phyloP scores from a whole-genome alignment of 1,140 invertebrate species.

The Drosophila athabasca region DNA sequence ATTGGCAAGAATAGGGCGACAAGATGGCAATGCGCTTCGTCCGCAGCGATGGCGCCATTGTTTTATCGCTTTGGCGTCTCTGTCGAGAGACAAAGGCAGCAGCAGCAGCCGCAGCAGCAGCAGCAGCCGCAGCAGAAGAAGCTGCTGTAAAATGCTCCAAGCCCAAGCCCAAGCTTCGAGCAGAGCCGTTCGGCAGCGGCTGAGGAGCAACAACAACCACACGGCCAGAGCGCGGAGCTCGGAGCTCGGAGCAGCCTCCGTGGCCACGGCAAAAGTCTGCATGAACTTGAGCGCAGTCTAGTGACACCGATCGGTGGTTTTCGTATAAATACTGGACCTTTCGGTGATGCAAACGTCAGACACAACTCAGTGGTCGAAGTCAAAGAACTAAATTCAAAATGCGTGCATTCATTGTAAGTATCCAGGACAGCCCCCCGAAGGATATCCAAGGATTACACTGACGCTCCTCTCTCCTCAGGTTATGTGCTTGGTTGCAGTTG shows the following conservation, averaged over 20 bases:
- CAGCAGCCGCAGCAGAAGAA: conserved; percentile 74
- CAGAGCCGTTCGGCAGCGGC: conserved; percentile 8
- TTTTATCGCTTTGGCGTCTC: conserved; percentile 49
- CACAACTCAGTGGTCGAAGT: conserved; percentile 65
- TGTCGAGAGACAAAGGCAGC: too few relatives aligned
- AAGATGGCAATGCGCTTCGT: conserved; percentile 57
- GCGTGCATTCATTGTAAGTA: conserved; percentile 80
- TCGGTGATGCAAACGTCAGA: conserved; percentile 67
- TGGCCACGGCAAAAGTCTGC: conserved; percentile 52
- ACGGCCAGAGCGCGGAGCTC: neutral
- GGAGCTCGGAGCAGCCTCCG: conserved; percentile 28
- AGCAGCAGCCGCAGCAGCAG: conserved; percentile 67
- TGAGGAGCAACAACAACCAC: conserved; percentile 6
- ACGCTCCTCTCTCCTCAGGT: conserved; percentile 36
- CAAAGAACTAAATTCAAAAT: conserved; percentile 78
- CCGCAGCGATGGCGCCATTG: conserved; percentile 46
- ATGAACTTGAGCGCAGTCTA: conserved; percentile 77
- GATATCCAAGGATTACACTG: conserved; percentile 47
- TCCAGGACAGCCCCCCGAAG: neutral
- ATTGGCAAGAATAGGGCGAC: conserved; percentile 74
- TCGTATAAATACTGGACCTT: conserved; percentile 76
- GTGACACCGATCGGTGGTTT: conserved; percentile 69
- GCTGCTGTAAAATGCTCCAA: conserved; percentile 50
- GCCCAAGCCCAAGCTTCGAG: conserved; percentile 10
- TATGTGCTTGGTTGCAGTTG: conserved; percentile 75